A percentile compares a stretch with the other conserved stretches of the same genome.
These are phyloP conservation scores for Lycocerus yunnanus DNA, from an alignment of 2,888 invertebrate genomes.

Conservation along the genomic window DNA sequence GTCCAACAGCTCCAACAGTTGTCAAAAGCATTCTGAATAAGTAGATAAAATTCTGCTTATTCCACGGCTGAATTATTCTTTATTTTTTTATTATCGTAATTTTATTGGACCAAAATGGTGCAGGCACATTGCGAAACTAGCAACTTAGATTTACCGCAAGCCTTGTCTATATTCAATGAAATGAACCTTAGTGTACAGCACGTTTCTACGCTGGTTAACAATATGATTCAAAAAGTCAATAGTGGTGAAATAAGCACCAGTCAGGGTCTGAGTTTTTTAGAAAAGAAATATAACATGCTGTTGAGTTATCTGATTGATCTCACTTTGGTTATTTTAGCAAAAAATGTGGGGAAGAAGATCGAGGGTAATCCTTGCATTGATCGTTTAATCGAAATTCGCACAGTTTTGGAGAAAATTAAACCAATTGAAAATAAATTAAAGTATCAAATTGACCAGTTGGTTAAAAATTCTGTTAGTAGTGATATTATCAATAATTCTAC, in stretches of 20 bases:
- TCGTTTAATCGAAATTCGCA: slow-evolving; percentile 82
- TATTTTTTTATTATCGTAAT: no score
- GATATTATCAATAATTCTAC: slow-evolving; percentile 78
- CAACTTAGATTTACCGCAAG: slow-evolving; percentile 78
- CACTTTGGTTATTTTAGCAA: slow-evolving; percentile 82
- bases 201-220: slow-evolving; percentile 80
- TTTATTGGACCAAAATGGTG: background rate
- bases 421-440: slow-evolving; percentile 96
- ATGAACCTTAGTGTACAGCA: slow-evolving; percentile 85
- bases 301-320: slow-evolving; percentile 90
- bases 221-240: slow-evolving; percentile 77
- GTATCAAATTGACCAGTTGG: slow-evolving; percentile 95
- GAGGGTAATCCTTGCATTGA: slow-evolving; percentile 86
- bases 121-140: slow-evolving; percentile 57
- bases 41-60: no score
- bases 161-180: slow-evolving; percentile 74
- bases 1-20: no score
- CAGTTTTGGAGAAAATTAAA: slow-evolving; percentile 91
- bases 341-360: slow-evolving; percentile 84
- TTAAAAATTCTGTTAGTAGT: slow-evolving; percentile 84
- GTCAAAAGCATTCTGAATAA: no score
- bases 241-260: slow-evolving; percentile 82
- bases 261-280: slow-evolving; percentile 91
- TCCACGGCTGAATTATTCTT: no score
- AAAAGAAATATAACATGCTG: slow-evolving; percentile 94